phyloP scores from a whole-genome alignment of 2,797 vertebrate genomes.

The Eidolon dupreanum region DNA sequence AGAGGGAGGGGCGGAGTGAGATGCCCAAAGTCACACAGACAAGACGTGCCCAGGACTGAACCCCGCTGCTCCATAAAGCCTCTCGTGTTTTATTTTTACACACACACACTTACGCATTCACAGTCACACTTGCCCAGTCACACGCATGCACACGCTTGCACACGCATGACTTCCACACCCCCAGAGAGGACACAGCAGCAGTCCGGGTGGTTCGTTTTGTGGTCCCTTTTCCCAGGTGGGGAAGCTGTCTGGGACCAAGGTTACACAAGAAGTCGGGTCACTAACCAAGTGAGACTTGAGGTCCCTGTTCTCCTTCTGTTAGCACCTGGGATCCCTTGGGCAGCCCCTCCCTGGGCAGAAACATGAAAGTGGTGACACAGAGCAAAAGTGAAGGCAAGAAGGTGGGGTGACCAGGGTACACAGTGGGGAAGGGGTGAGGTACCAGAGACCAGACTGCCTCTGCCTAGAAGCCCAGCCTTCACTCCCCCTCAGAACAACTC shows the following conservation, averaged over 20 bases:
- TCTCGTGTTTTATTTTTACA: not conserved
- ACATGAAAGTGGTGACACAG: not conserved
- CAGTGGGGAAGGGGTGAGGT: not conserved
- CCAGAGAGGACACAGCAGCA: not conserved
- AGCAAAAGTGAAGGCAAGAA: not conserved
- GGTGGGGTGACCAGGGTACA: not conserved
- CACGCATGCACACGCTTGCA: not conserved
- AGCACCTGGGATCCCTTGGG: not conserved
- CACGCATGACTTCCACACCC: not conserved
- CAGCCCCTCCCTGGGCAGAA: not conserved
- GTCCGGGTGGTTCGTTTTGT: not conserved
- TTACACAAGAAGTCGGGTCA: not conserved
- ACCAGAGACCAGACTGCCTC: not conserved
- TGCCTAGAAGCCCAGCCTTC: not conserved
- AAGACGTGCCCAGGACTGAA: not conserved
- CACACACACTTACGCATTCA: not conserved
- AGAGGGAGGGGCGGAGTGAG: not conserved
- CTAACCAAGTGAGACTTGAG: not conserved
- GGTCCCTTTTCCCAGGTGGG: not conserved
- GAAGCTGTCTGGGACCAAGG: not conserved
- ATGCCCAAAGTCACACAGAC: not conserved
- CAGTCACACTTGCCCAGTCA: not conserved
- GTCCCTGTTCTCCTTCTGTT: not conserved
- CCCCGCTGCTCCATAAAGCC: not conserved
- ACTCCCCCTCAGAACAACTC: not conserved